Conservation (phyloP, 2,113 vertebrate genomes). For the Phrynosoma blainvillii region DNA sequence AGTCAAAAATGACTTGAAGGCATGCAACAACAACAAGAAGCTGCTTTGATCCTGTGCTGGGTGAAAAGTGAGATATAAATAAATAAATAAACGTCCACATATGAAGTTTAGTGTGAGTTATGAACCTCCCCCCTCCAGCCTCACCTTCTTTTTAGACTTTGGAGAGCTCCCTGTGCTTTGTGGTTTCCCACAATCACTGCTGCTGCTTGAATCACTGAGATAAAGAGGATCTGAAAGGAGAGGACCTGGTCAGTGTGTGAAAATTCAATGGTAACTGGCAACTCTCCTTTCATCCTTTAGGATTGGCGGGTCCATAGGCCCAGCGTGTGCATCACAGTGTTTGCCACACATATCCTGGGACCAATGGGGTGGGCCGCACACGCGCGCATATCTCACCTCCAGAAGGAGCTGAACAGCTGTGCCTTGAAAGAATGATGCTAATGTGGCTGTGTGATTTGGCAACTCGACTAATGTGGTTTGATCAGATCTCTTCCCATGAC, state of each 20-base stretch:
- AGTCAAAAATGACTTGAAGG: no score
- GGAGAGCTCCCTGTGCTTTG: neutral
- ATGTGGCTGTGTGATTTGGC: neutral
- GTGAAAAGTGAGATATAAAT: no score
- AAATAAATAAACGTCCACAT: no score
- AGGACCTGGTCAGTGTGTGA: slow-evolving; percentile 9
- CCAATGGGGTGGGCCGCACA: neutral
- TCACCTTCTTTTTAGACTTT: neutral
- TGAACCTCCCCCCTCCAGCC: no score
- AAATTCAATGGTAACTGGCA: neutral
- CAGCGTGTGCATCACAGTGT: neutral
- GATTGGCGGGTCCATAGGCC: slow-evolving; percentile 6
- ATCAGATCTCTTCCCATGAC: neutral
- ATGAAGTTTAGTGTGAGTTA: neutral
- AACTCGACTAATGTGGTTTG: slow-evolving; percentile 2
- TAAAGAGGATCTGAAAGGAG: slow-evolving; percentile 26
- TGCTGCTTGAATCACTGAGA: slow-evolving; percentile 8
- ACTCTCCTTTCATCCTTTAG: slow-evolving; percentile 30
- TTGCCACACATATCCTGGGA: neutral
- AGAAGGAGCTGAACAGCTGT: neutral
- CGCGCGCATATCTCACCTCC: neutral
- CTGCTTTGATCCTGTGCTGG: no score
- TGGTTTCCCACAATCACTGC: slow-evolving; percentile 9
- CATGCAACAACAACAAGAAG: no score
- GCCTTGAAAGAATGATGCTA: neutral